These are phyloP conservation scores for Teleogryllus occipitalis DNA, from an alignment of 1,140 invertebrate genomes.

Conservation along the genomic window DNA sequence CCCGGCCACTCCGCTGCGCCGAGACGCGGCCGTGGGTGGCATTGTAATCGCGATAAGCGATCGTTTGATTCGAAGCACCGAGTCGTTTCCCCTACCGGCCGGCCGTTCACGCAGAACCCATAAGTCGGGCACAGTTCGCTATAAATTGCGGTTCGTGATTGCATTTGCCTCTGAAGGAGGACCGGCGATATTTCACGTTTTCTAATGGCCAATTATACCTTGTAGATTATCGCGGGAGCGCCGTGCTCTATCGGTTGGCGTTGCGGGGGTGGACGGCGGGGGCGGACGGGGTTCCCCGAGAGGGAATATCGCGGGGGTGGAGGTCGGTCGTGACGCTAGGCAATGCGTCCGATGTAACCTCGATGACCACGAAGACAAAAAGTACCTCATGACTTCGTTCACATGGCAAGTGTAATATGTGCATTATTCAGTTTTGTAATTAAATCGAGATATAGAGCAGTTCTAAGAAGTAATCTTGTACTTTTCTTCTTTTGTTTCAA, in stretches of 20 bases:
- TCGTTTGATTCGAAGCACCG: background rate
- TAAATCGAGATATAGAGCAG: too few species aligned
- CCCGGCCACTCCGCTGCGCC: too few species aligned
- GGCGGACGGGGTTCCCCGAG: too few species aligned
- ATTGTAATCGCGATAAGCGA: background rate
- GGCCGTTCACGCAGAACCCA: background rate
- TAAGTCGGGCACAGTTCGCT: background rate
- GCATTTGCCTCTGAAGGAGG: conserved; percentile 3
- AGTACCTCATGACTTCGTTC: too few species aligned
- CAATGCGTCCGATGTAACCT: too few species aligned
- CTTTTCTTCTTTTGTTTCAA: too few species aligned
- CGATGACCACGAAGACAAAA: too few species aligned
- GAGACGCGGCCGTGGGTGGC: background rate
- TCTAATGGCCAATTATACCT: background rate
- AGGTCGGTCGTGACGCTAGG: too few species aligned
- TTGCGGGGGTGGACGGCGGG: background rate
- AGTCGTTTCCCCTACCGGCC: background rate
- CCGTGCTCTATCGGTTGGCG: background rate
- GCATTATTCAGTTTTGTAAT: too few species aligned
- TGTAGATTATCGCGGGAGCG: background rate
- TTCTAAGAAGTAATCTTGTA: too few species aligned
- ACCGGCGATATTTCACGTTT: background rate
- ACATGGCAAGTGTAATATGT: too few species aligned
- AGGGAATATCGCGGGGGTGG: too few species aligned
- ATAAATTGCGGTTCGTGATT: background rate